Percentiles rank a stretch among this genome's conserved stretches.
Evolutionary conservation across 2,888 invertebrate genomes (phyloP).

Genomic region (Amblyjoppa proteus): DNA sequence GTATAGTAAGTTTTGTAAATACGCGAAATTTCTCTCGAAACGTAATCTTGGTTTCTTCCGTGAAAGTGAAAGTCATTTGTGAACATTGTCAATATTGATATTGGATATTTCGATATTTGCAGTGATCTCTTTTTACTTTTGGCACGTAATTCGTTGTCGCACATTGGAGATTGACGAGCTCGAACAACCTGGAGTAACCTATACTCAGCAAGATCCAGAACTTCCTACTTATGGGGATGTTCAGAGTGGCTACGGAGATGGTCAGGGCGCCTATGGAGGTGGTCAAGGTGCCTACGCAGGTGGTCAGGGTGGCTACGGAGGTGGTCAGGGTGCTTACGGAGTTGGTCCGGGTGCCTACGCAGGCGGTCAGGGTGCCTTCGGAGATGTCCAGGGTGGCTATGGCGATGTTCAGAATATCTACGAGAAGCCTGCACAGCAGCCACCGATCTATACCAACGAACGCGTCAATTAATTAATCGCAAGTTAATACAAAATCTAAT

Average conservation of each 20-base stretch:
- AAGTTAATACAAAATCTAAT: neutral
- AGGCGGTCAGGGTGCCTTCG: neutral
- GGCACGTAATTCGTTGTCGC: constrained; percentile 39
- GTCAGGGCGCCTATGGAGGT: neutral
- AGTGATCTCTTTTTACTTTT: constrained; percentile 3
- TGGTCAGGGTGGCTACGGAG: neutral
- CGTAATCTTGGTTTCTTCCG: neutral
- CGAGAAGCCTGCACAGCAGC: neutral
- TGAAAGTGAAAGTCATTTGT: neutral
- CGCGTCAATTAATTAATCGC: neutral
- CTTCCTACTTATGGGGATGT: neutral
- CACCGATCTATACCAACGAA: neutral
- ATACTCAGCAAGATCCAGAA: neutral
- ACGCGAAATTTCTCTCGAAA: neutral
- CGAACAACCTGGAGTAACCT: neutral
- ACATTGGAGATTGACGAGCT: constrained; percentile 23
- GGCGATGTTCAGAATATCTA: neutral
- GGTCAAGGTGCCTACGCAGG: neutral
- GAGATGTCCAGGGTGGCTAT: neutral
- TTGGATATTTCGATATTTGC: neutral
- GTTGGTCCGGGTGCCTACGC: neutral
- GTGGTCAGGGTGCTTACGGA: neutral
- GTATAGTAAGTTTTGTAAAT: neutral
- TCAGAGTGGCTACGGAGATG: neutral
- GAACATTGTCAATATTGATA: neutral